Conservation (phyloP, 2,797 vertebrate genomes). For the Phyllotis vaccarum region DNA sequence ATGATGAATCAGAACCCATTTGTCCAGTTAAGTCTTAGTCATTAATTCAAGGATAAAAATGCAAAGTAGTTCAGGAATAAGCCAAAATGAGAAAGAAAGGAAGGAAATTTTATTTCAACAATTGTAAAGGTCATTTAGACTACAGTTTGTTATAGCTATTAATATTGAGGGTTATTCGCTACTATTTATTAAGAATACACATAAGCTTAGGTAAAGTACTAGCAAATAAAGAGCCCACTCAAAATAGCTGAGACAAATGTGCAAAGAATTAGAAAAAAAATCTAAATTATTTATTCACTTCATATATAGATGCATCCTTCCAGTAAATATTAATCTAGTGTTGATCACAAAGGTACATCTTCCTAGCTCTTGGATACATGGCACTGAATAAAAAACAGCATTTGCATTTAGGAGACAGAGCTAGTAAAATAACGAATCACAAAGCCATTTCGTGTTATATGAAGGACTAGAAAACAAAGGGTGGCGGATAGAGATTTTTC, state of each 20-base stretch:
- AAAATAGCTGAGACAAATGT: not conserved
- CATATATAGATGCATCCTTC: not conserved
- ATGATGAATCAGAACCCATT: not conserved
- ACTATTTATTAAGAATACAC: not conserved
- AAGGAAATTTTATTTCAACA: slow-evolving; percentile 6
- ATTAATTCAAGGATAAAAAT: not conserved
- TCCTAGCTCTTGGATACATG: not conserved
- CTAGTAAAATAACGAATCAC: slow-evolving; percentile 37
- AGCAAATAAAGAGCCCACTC: not conserved
- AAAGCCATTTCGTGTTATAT: not conserved
- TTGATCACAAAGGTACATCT: not conserved
- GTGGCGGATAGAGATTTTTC: not conserved
- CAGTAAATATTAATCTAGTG: not conserved
- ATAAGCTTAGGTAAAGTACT: not conserved
- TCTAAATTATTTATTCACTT: not conserved
- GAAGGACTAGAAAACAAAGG: slow-evolving; percentile 10
- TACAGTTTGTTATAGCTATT: slow-evolving; percentile 23
- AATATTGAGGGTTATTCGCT: not conserved
- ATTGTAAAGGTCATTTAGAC: not conserved
- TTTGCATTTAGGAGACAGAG: not conserved
- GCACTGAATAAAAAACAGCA: not conserved
- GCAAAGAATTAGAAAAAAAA: not conserved
- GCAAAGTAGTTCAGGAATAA: not conserved
- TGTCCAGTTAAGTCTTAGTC: not conserved
- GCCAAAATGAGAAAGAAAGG: not conserved